Conservation (phyloP, 1,140 invertebrate species). For the Drosophila elegans region DNA sequence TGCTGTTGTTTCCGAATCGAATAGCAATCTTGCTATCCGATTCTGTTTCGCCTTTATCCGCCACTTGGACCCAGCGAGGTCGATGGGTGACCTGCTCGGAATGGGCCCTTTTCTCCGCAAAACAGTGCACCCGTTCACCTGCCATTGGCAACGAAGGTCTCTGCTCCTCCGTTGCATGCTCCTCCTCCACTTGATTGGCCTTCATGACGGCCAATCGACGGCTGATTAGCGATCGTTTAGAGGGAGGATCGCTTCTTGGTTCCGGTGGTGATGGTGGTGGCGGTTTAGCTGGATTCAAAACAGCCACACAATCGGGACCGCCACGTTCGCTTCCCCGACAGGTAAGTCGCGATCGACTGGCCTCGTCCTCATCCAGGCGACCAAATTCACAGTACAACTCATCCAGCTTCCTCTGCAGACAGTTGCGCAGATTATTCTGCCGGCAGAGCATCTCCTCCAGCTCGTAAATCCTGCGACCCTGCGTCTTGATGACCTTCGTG, state of each 20-base stretch:
- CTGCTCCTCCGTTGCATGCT: background rate
- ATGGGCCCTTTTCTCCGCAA: background rate
- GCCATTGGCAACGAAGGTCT: no score
- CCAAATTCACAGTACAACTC: slow-evolving; percentile 59
- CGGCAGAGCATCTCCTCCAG: slow-evolving; percentile 47
- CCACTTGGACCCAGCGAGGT: background rate
- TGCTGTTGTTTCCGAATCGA: background rate
- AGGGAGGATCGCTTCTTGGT: no score
- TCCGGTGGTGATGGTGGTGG: background rate
- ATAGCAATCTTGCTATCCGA: slow-evolving; percentile 1
- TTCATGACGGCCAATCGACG: background rate
- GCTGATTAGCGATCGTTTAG: background rate
- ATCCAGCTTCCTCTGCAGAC: slow-evolving; percentile 49
- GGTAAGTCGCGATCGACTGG: background rate
- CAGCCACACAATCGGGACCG: slow-evolving; percentile 14
- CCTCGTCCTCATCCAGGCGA: slow-evolving; percentile 17
- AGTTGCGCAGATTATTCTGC: slow-evolving; percentile 39
- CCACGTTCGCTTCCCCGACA: slow-evolving; percentile 16
- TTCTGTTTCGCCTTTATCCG: background rate
- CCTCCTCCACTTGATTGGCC: background rate
- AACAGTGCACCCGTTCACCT: slow-evolving; percentile 1
- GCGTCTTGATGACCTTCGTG: slow-evolving; percentile 40
- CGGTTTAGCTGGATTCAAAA: background rate
- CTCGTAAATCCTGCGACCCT: slow-evolving; percentile 43
- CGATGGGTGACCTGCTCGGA: background rate